A percentile compares a stretch with the other conserved stretches of the same genome.
Evolutionary conservation across 2,888 invertebrate species (phyloP).

Genomic region (Camptogramma bilineatum): DNA sequence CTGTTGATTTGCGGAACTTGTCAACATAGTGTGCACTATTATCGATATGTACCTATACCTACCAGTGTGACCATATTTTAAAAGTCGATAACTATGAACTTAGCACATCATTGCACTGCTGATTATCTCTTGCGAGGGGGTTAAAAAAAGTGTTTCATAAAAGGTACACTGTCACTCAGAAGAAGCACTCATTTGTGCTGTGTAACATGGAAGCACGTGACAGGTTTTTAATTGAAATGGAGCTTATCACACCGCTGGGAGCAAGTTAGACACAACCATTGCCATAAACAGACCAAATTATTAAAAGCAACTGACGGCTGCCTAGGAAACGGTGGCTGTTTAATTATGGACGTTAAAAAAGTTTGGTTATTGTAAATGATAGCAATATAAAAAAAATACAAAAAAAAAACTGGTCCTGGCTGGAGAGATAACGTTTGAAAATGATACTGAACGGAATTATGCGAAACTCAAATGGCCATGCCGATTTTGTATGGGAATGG

Average conservation of each 20-base stretch:
- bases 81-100: too few relatives aligned
- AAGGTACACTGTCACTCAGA: conserved; percentile 10
- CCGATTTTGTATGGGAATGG: too few relatives aligned
- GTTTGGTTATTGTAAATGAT: background rate
- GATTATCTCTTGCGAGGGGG: background rate
- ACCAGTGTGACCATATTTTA: too few relatives aligned
- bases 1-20: too few relatives aligned
- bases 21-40: too few relatives aligned
- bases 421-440: too few relatives aligned
- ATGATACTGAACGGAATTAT: too few relatives aligned
- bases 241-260: conserved; percentile 36
- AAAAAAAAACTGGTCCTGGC: background rate
- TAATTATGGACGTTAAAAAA: background rate
- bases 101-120: too few relatives aligned
- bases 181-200: conserved; percentile 22
- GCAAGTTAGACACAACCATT: conserved; percentile 39
- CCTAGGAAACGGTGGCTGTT: background rate
- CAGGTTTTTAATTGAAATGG: conserved; percentile 39
- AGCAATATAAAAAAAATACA: background rate
- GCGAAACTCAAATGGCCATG: too few relatives aligned
- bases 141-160: background rate
- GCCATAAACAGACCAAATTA: conserved; percentile 52
- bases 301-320: conserved; percentile 47
- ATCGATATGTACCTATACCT: too few relatives aligned
- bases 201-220: conserved; percentile 7